Base-by-base conservation (phyloP, 2,113 vertebrate genomes). In the Oryzias celebensis region DNA sequence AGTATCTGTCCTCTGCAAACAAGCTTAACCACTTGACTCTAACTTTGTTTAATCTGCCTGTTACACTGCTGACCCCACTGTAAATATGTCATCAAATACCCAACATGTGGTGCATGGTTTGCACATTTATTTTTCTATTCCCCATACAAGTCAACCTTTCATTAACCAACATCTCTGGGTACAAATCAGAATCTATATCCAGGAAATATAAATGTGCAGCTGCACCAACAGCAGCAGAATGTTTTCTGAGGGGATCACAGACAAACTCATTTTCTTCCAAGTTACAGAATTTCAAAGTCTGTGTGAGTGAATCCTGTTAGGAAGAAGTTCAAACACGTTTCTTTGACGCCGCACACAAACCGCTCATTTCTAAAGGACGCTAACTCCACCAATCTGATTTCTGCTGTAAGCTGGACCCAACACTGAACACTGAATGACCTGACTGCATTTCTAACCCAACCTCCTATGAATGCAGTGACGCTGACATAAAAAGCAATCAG, bases 291-390 rank as follows among this genome's bases (percentile, higher is more conserved):
- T 64, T 61, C 2, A 17, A 52, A 55, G 36, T 3, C 20, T 13
- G 58, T 52, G 68, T 57, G 75, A 68, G 71, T 20, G 20, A 81
- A 71, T 75, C 71, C 71, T 20, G 61, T 56, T 44, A 2, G 62
- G 31, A 75, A n/a, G 71, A 71, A 85, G 82, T 76, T 87, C 70
- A 83, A 86, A 85, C 80, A 81, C 65, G 80, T 75, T 80, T 71
- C 53, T 63, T 65, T 31, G 75, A 58, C 50, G 55, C 48, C 36
- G 70, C 54, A 70, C 73, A 58, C 36, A 2, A 52, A 47, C 55
- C 61, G 62, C 22, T 64, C n/a, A n/a, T 54, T 66, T 51, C 61
- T 24, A 14, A 41, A 51, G 22, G 28, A 44, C 58, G 47, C 57
- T 79, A 64, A 66, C 54, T 49, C 46, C 69, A 52, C 62, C 63